Conservation (phyloP, 2,113 vertebrate genomes). For the Pan paniscus region DNA sequence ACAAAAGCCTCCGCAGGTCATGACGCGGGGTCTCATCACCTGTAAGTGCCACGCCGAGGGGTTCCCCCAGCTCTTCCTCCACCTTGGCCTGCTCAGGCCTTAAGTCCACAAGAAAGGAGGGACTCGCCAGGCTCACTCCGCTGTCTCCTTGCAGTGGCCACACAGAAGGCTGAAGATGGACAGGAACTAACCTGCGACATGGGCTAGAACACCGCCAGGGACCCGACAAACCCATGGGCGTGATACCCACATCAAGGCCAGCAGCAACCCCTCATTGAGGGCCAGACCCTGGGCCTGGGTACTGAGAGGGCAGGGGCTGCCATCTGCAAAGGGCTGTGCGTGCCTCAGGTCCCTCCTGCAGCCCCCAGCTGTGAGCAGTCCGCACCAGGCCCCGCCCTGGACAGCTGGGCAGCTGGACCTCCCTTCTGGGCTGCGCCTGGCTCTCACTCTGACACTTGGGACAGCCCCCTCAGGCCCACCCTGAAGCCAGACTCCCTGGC, state of each 20-base stretch:
- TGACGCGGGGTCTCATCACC: fast-evolving
- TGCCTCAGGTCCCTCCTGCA: neutral
- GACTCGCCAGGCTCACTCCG: fast-evolving
- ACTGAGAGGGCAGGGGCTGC: neutral
- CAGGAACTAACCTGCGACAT: neutral
- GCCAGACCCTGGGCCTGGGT: neutral
- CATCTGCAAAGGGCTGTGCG: fast-evolving
- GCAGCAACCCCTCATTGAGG: fast-evolving
- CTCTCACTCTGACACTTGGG: neutral
- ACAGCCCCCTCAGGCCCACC: neutral
- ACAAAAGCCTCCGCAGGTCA: neutral
- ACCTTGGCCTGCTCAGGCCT: neutral
- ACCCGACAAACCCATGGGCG: fast-evolving
- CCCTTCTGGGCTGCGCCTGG: too few species aligned
- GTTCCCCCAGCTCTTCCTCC: too few species aligned
- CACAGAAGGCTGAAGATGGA: neutral
- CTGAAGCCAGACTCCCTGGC: neutral
- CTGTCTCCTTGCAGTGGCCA: neutral
- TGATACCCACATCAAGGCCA: fast-evolving
- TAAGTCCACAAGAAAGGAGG: neutral
- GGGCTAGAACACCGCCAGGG: neutral
- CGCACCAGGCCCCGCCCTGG: neutral
- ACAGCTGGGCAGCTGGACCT: neutral
- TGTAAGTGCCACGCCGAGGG: fast-evolving
- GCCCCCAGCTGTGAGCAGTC: neutral